phyloP scores from a whole-genome alignment of 2,113 vertebrate species.

The Labrus mixtus region DNA sequence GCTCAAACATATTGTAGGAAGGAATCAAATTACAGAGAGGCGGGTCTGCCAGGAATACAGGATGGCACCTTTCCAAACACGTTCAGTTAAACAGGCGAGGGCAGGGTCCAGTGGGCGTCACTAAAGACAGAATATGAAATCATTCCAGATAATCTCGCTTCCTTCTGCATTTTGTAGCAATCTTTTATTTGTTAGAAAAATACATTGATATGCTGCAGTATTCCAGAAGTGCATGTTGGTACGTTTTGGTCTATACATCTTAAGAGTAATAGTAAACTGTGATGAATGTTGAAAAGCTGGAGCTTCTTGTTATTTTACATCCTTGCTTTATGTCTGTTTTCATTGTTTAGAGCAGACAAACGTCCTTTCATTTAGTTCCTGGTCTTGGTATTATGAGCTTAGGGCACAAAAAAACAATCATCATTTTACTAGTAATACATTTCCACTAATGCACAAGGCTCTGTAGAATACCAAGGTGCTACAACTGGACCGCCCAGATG shows the following conservation, averaged over 20 bases:
- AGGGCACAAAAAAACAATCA: not conserved
- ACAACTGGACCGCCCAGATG: not conserved
- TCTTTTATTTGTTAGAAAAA: slow-evolving; percentile 40
- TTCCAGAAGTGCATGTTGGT: slow-evolving; percentile 4
- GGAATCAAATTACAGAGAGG: slow-evolving; percentile 72
- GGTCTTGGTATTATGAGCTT: not conserved
- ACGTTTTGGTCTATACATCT: not conserved
- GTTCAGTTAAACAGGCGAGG: slow-evolving; percentile 54
- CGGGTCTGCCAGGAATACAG: slow-evolving; percentile 67
- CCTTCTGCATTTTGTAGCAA: not conserved
- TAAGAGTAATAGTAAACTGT: not conserved
- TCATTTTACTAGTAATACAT: not conserved
- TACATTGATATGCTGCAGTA: not conserved
- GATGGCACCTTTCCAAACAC: slow-evolving; percentile 66
- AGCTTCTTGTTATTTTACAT: not conserved
- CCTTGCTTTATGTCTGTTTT: not conserved
- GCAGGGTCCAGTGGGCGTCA: not conserved
- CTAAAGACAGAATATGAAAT: not conserved
- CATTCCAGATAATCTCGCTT: slow-evolving; percentile 1
- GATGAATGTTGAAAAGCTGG: not conserved
- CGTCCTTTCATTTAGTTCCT: too few relatives aligned
- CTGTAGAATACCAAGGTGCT: not conserved
- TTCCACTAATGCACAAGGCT: not conserved
- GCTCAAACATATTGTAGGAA: slow-evolving; percentile 24
- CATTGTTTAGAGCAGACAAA: not conserved